These are phyloP conservation scores for Oreochromis niloticus DNA, from an alignment of 2,113 vertebrate genomes.

Conservation along the genomic window DNA sequence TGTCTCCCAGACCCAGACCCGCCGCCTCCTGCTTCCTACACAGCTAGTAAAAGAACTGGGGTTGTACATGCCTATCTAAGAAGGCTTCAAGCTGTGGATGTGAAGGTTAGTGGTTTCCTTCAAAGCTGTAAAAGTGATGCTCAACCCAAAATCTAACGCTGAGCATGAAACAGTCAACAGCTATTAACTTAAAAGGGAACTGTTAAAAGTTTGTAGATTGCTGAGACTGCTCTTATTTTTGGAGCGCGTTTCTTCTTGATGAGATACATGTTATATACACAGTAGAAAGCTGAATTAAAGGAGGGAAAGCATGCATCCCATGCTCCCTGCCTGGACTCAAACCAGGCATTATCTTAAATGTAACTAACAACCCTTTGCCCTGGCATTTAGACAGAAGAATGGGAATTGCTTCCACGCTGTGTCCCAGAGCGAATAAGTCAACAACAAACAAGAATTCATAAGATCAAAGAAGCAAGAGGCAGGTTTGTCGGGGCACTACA, in stretches of 20 bases:
- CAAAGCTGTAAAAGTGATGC: slow-evolving; percentile 16
- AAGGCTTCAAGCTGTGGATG: slow-evolving; percentile 41
- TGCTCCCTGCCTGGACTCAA: not conserved
- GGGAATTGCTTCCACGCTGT: not conserved
- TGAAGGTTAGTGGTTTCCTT: slow-evolving; percentile 36
- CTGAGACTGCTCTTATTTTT: slow-evolving; percentile 17
- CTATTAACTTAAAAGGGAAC: slow-evolving; percentile 21
- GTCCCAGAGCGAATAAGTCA: not conserved
- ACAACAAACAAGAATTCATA: not conserved
- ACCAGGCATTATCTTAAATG: not conserved
- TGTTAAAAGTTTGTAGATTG: slow-evolving; percentile 35
- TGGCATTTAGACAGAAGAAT: not conserved
- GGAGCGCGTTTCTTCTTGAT: not conserved
- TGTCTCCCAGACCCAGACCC: slow-evolving; percentile 31
- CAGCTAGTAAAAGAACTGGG: slow-evolving; percentile 46
- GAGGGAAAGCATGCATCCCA: not conserved
- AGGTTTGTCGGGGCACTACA: not conserved
- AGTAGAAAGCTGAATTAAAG: not conserved
- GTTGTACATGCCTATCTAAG: slow-evolving; percentile 26
- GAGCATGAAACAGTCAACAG: not conserved
- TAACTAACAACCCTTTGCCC: not conserved
- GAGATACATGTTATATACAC: not conserved
- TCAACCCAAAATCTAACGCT: slow-evolving; percentile 10
- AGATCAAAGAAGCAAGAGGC: not conserved
- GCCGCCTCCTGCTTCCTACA: slow-evolving; percentile 48